phyloP scores from a whole-genome alignment of 2,888 invertebrate genomes.

The Lapara coniferarum region DNA sequence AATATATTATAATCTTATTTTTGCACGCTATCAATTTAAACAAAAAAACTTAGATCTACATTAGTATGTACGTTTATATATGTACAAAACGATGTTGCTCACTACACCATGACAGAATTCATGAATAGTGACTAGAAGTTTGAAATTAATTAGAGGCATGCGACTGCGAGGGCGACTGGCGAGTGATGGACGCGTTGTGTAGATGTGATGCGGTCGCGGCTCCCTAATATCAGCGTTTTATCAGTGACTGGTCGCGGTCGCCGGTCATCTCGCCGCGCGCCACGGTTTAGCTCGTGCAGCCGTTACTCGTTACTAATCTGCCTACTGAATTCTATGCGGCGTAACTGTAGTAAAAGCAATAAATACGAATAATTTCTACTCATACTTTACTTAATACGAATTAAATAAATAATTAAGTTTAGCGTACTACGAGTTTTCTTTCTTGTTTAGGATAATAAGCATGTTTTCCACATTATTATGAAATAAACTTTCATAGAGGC shows the following conservation, averaged over 20 bases:
- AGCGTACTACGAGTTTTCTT: no score
- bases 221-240: constrained; percentile 78
- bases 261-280: constrained; percentile 37
- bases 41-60: no score
- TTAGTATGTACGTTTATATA: no score
- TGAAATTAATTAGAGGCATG: constrained; percentile 47
- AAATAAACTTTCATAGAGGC: background rate
- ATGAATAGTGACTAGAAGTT: background rate
- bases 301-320: constrained; percentile 14
- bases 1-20: no score
- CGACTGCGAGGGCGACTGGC: constrained; percentile 46
- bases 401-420: no score
- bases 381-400: no score
- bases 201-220: constrained; percentile 57
- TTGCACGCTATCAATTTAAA: no score
- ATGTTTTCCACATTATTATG: background rate
- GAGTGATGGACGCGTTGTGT: constrained; percentile 64
- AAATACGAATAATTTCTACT: no score
- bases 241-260: constrained; percentile 66
- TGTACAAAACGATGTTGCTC: no score
- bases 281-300: constrained; percentile 31
- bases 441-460: no score
- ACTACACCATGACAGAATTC: background rate
- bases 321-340: background rate
- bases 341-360: background rate